A percentile compares a stretch with the other conserved stretches of the same genome.
These are phyloP conservation scores for Garrulus glandarius DNA, from an alignment of 2,797 vertebrate genomes.

Conservation along the genomic window DNA sequence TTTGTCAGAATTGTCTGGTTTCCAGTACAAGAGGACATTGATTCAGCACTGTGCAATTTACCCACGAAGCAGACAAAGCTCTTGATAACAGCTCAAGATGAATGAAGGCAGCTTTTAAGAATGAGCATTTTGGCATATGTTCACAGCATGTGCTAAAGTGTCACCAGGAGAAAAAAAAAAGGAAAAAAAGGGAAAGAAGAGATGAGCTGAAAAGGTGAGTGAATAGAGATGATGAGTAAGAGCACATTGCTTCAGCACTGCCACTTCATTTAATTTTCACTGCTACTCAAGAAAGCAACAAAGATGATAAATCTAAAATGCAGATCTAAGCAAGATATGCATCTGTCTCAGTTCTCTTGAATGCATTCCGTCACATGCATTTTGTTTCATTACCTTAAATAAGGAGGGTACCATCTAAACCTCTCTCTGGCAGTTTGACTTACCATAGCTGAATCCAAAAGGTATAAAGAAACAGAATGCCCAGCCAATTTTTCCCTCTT, in stretches of 20 bases:
- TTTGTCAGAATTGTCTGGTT: background rate
- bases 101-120: slow-evolving; percentile 45
- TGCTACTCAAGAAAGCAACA: background rate
- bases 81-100: slow-evolving; percentile 19
- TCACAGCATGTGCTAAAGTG: background rate
- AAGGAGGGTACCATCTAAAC: background rate
- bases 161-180: background rate
- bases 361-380: background rate
- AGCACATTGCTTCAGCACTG: background rate
- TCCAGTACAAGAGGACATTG: slow-evolving; percentile 11
- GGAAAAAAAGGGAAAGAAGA: background rate
- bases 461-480: background rate
- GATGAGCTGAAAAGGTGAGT: background rate
- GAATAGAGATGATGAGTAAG: background rate
- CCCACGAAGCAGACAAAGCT: background rate
- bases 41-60: background rate
- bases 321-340: background rate
- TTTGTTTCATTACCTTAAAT: background rate
- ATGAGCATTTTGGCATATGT: background rate
- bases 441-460: background rate
- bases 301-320: background rate
- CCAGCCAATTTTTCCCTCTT: background rate
- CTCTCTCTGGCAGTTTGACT: background rate
- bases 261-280: background rate
- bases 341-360: background rate